Evolutionary conservation across 2,888 invertebrate genomes (phyloP).

Genomic region (Eupithecia pulchellata): DNA sequence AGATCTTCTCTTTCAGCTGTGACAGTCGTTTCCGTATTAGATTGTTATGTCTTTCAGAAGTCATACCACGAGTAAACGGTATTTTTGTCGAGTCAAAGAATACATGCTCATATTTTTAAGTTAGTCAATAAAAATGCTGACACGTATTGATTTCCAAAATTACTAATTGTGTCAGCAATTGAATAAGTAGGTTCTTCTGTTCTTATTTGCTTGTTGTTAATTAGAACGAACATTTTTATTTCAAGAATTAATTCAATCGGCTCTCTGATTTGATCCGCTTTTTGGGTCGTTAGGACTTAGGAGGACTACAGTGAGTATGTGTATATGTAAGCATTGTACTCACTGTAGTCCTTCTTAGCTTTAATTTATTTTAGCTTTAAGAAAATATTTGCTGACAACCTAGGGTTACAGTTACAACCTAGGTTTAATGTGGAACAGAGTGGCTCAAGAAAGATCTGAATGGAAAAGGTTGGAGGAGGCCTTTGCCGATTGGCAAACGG

Average conservation of each 20-base stretch:
- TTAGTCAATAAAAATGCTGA: too few relatives aligned
- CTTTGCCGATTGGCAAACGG: too few relatives aligned
- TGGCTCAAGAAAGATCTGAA: too few relatives aligned
- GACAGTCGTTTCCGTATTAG: not conserved
- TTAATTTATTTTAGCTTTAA: too few relatives aligned
- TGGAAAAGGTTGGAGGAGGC: too few relatives aligned
- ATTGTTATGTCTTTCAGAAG: not conserved
- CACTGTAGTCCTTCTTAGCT: too few relatives aligned
- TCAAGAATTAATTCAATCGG: not conserved
- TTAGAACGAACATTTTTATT: too few relatives aligned
- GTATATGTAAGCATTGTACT: too few relatives aligned
- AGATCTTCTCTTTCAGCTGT: conserved; percentile 8
- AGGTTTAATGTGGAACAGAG: too few relatives aligned
- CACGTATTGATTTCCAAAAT: not conserved
- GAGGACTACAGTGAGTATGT: not conserved
- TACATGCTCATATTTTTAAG: not conserved
- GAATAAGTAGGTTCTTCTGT: not conserved
- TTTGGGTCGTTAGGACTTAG: not conserved
- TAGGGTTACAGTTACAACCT: too few relatives aligned
- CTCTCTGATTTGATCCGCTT: not conserved
- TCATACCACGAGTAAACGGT: not conserved
- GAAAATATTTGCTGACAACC: too few relatives aligned
- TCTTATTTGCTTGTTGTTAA: not conserved
- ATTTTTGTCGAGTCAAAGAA: too few relatives aligned
- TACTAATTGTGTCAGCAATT: not conserved